These are phyloP conservation scores for Polypedilum vanderplanki DNA, from an alignment of 1,140 invertebrate genomes.

Conservation along the genomic window DNA sequence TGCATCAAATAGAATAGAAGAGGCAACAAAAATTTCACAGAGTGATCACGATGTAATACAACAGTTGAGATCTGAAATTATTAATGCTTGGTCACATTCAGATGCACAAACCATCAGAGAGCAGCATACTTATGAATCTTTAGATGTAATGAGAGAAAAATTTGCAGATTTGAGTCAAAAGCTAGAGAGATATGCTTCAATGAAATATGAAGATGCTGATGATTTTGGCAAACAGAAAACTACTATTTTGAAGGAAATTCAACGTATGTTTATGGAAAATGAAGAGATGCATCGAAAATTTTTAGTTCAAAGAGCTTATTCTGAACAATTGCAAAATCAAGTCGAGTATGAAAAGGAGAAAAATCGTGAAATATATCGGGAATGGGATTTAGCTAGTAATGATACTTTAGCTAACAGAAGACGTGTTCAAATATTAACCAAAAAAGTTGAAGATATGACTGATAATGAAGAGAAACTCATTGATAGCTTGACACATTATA, in stretches of 20 bases:
- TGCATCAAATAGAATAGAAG: not conserved
- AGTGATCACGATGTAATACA: not conserved
- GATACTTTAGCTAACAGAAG: not conserved
- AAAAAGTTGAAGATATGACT: not conserved
- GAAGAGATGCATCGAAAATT: slow-evolving; percentile 45
- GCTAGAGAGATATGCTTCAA: slow-evolving; percentile 40
- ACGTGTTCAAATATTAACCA: not conserved
- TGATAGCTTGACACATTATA: not conserved
- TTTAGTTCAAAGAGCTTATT: slow-evolving; percentile 42
- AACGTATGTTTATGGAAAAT: slow-evolving; percentile 45
- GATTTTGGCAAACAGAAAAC: not conserved
- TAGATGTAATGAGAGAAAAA: slow-evolving; percentile 45
- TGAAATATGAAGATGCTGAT: not conserved
- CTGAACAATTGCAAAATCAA: slow-evolving; percentile 45
- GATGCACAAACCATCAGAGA: slow-evolving; percentile 50
- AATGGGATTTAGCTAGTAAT: not conserved
- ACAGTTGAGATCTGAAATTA: not conserved
- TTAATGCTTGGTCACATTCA: slow-evolving; percentile 43
- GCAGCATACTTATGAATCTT: slow-evolving; percentile 34
- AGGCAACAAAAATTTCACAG: not conserved
- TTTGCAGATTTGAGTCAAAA: slow-evolving; percentile 47
- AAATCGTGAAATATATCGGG: slow-evolving; percentile 40
- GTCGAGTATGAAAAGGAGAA: slow-evolving; percentile 39
- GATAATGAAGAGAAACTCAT: not conserved
- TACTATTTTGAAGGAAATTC: slow-evolving; percentile 43